Base-by-base conservation (phyloP, 2,797 vertebrate species). In the Halcyon chelicuti region DNA sequence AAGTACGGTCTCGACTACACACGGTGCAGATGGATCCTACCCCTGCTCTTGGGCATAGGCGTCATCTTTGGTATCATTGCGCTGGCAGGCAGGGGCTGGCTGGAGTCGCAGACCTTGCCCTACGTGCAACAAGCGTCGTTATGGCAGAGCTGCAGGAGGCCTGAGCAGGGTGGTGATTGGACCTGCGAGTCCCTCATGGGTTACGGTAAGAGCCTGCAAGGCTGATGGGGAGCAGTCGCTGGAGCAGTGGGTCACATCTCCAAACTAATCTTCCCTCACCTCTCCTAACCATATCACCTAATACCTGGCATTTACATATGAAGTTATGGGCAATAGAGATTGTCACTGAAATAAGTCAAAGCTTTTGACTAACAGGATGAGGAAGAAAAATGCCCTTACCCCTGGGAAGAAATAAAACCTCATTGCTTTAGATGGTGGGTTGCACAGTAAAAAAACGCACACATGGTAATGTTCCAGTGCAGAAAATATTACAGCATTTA, bases 1-100 rank as follows among this genome's bases (percentile, higher is more conserved):
- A 95, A 97, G 88, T 97, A 96, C 29, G 97, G 97, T 51, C 95
- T 97, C 1, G 97, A 97, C 91, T 97, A 97, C 88, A 97, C 97
- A 0, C 94, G 97, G 55, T 97, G 97, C 95, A 91, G 97, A 68
- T 97, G 97, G 97, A 97, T 97, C 95, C 95, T 97, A 20, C 97
- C 97, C 51, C 93, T 97, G 94, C 97, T 97, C 54, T 86, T 97
- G 77, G 97, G 97, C 76, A 93, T 97, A 49, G 97, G 97, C 1
- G 94, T 97, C 90, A 97, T 97, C 84, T 97, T 97, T 4, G 97
- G 97, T 4, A 97, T 97, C 91, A 97, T 97, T 5, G 95, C 97
- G 0, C 95, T 97, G 92, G 95, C 94, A 1, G 97, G 97, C 70
- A 78, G 82, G 92, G 96, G 96, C 82, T 97, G 97, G 97, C 77